phyloP scores from a whole-genome alignment of 1,140 invertebrate genomes.

The Philotrypesis tridentata region DNA sequence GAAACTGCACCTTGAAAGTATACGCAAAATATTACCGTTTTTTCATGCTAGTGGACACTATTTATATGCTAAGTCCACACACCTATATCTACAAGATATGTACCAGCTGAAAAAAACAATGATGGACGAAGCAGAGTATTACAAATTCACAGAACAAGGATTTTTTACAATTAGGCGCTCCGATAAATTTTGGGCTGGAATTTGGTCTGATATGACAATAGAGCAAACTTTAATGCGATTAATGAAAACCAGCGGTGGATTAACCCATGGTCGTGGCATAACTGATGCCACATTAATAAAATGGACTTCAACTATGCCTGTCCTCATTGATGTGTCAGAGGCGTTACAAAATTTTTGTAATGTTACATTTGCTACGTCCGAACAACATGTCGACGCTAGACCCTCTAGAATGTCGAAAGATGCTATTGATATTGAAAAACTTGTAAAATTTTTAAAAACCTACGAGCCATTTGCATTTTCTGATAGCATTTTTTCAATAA shows the following conservation, averaged over 20 bases:
- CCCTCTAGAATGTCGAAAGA: slow-evolving; percentile 18
- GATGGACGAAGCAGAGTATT: slow-evolving; percentile 57
- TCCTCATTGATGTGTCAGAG: slow-evolving; percentile 16
- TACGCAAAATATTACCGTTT: slow-evolving; percentile 55
- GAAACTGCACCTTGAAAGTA: slow-evolving; percentile 34
- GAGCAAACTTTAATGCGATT: slow-evolving; percentile 57
- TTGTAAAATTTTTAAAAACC: neutral
- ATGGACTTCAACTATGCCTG: slow-evolving; percentile 46
- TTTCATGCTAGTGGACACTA: slow-evolving; percentile 52
- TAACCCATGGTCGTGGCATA: slow-evolving; percentile 59
- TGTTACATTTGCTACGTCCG: slow-evolving; percentile 19
- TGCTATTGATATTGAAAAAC: neutral
- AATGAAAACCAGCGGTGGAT: slow-evolving; percentile 57
- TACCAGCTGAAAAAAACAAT: slow-evolving; percentile 49
- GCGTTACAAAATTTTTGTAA: slow-evolving; percentile 50
- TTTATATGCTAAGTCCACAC: slow-evolving; percentile 45
- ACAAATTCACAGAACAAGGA: slow-evolving; percentile 55
- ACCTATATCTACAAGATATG: slow-evolving; percentile 60
- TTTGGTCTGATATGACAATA: slow-evolving; percentile 60
- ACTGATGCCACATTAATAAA: slow-evolving; percentile 47
- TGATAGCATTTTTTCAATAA: neutral
- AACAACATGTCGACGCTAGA: slow-evolving; percentile 51
- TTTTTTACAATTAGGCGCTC: slow-evolving; percentile 59
- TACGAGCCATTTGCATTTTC: slow-evolving; percentile 1
- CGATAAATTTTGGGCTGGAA: slow-evolving; percentile 61